Evolutionary conservation across 2,888 invertebrate genomes (phyloP).

Genomic region (Tetranychus truncatus): DNA sequence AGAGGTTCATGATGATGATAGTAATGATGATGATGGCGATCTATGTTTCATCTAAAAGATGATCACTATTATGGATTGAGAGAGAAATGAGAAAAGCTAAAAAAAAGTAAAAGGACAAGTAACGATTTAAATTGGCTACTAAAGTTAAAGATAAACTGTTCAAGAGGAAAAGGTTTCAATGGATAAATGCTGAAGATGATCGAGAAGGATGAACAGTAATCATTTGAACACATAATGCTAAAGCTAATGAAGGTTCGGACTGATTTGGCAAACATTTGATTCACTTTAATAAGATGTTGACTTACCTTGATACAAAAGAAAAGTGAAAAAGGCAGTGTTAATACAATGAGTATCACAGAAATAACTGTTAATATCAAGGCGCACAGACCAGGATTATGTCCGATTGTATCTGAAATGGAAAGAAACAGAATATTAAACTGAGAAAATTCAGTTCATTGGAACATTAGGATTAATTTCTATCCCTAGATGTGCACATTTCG

Average conservation of each 20-base stretch:
- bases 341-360: conserved; percentile 50
- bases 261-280: neutral
- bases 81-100: neutral
- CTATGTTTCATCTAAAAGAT: neutral
- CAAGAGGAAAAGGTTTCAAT: neutral
- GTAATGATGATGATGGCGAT: neutral
- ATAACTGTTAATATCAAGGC: conserved; percentile 53
- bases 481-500: no score
- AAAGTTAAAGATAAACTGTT: neutral
- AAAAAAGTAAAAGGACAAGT: neutral
- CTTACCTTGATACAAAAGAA: conserved; percentile 55
- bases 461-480: neutral
- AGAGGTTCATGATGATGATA: no score
- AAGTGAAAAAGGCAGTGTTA: conserved; percentile 62
- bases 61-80: neutral
- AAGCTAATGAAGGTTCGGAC: neutral
- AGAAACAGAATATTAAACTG: neutral
- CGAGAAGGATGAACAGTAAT: neutral
- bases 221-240: neutral
- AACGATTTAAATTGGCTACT: neutral
- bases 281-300: neutral
- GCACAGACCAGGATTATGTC: conserved; percentile 45
- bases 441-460: neutral
- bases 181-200: neutral
- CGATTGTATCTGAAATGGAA: conserved; percentile 5